Percentiles rank a stretch among this genome's conserved stretches.
Conservation (phyloP, 2,888 invertebrate genomes). For the Tridacna crocea region DNA sequence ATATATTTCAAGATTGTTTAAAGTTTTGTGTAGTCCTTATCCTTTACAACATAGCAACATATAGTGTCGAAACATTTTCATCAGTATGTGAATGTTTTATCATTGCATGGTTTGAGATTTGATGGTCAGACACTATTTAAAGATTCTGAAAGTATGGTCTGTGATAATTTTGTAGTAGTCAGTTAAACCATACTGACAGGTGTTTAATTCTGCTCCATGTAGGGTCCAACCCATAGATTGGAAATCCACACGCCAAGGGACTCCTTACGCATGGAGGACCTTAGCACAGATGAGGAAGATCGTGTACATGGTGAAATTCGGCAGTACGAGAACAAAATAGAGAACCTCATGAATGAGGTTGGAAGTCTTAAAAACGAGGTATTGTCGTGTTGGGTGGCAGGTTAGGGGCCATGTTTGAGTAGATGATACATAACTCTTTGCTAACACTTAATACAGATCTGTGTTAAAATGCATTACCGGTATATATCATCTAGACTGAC, state of each 20-base stretch:
- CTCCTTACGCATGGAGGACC: conserved; percentile 68
- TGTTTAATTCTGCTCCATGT: conserved; percentile 1
- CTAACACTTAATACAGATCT: too few relatives aligned
- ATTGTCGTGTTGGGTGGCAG: conserved; percentile 26
- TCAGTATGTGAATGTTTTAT: too few relatives aligned
- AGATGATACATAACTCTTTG: conserved; percentile 15
- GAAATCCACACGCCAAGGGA: conserved; percentile 73
- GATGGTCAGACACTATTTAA: too few relatives aligned
- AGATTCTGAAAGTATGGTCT: too few relatives aligned
- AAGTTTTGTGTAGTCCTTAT: too few relatives aligned
- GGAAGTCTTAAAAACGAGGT: conserved; percentile 83
- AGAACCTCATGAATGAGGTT: conserved; percentile 81
- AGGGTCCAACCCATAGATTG: conserved; percentile 78
- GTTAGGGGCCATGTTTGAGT: conserved; percentile 13
- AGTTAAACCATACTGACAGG: background rate
- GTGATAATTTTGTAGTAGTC: background rate
- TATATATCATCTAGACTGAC: too few relatives aligned
- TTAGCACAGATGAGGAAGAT: conserved; percentile 81
- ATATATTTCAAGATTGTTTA: too few relatives aligned
- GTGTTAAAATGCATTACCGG: too few relatives aligned
- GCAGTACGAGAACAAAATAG: conserved; percentile 82
- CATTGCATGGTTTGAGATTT: too few relatives aligned
- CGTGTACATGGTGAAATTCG: conserved; percentile 74
- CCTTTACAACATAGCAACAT: too few relatives aligned
- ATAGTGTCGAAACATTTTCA: too few relatives aligned